Evolutionary conservation across 2,888 invertebrate species (phyloP), one percentile per base, ranked within the genome.

Genomic region (Archips crataeganus): DNA sequence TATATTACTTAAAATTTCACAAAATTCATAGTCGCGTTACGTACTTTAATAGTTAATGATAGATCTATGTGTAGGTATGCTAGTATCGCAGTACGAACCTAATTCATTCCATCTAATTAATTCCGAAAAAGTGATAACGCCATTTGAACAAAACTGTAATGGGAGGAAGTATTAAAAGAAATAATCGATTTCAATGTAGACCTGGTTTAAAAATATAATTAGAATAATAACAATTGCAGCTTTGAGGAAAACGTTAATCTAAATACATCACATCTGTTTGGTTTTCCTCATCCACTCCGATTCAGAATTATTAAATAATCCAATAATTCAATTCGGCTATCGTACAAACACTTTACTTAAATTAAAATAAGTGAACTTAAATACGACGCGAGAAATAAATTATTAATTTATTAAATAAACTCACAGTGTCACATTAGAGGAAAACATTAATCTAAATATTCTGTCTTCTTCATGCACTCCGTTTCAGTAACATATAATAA

Each of bases 161-260:
- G 39, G 36, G 11, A n/a, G n/a, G 49, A 54, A 2, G 15, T 23
- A 54, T 54, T 54, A 23, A 49, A 49, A 49, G 1, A 49, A 13
- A 13, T 13, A 49, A n/a, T 49, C n/a, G 49, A 11, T 49, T 49
- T 49, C 49, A 49, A n/a, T 49, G 49, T n/a, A 49, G 54, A 15
- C 8, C 9, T n/a, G 23, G 54, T 13, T 47, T 54, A 54, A 23
- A 54, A 23, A 54, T 54, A 54, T 5, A 13, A 49, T 49, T 13
- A 3, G 9, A 54, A 23, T 9, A 23, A 15, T 23, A 23, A 54
- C 54, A 15, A 23, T 54, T 54, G 23, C 9, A 54, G 23, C 54
- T 54, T 54, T 15, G 54, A 54, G 15, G 85, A 85, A 87, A 85
- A 81, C 78, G 82, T 80, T 85, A 83, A 84, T 87, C 86, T 86